phyloP scores from a whole-genome alignment of 2,888 invertebrate species.

The Pristionchus entomophagus region DNA sequence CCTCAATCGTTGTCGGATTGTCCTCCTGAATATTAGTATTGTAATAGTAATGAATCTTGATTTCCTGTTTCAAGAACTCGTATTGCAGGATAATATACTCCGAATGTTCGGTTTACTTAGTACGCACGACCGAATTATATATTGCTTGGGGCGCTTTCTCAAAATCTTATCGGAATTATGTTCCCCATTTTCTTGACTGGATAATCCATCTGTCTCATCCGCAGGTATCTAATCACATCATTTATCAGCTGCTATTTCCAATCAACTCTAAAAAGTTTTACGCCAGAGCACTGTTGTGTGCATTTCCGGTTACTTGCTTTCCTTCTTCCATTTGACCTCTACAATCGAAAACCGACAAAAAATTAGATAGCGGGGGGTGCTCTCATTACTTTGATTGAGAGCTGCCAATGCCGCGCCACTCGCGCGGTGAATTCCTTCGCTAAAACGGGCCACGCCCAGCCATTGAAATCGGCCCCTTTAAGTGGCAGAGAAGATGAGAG shows the following conservation, averaged over 20 bases:
- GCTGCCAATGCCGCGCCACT: background rate
- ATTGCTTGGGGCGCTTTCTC: too few relatives aligned
- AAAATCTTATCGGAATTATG: background rate
- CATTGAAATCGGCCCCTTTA: slow-evolving; percentile 50
- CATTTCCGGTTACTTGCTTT: slow-evolving; percentile 30
- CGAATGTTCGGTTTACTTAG: too few relatives aligned
- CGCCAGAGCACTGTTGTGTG: too few relatives aligned
- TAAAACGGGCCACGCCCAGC: slow-evolving; percentile 6
- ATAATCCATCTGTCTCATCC: background rate
- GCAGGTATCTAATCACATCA: too few relatives aligned
- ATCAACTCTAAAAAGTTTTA: background rate
- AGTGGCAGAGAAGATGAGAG: slow-evolving; percentile 35
- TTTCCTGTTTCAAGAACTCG: too few relatives aligned
- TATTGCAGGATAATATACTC: too few relatives aligned
- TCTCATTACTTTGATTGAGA: slow-evolving; percentile 41
- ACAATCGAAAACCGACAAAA: slow-evolving; percentile 6
- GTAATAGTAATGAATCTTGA: too few relatives aligned
- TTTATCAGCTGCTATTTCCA: too few relatives aligned
- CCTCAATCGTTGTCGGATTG: slow-evolving; percentile 60
- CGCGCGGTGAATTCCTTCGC: background rate
- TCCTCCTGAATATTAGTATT: slow-evolving; percentile 59
- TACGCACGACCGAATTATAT: too few relatives aligned
- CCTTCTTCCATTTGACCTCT: background rate
- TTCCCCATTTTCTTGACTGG: background rate
- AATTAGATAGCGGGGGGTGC: background rate